A percentile compares a stretch with the other conserved stretches of the same genome.
These are phyloP conservation scores for Vulpes lagopus DNA, from an alignment of 2,113 vertebrate genomes.

Conservation along the genomic window DNA sequence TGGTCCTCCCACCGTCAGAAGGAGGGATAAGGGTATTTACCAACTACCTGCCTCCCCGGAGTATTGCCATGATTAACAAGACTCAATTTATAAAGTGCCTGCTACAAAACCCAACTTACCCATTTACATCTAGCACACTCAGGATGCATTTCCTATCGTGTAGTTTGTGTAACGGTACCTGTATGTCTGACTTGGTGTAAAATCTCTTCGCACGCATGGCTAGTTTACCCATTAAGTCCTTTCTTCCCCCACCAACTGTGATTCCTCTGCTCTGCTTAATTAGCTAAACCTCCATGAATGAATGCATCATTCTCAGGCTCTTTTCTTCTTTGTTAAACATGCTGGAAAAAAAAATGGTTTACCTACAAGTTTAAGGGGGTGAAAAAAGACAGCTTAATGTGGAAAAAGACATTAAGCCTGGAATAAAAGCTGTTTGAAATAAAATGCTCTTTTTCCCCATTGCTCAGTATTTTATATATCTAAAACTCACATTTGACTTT, in stretches of 20 bases:
- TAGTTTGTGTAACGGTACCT: accelerated
- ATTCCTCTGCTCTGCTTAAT: conserved; percentile 4
- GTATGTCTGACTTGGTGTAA: neutral
- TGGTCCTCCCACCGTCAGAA: neutral
- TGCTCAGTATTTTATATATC: neutral
- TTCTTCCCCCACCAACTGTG: neutral
- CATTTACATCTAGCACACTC: neutral
- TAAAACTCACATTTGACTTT: neutral
- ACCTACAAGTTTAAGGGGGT: neutral
- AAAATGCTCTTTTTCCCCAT: neutral
- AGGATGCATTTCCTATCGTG: neutral
- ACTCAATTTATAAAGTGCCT: neutral
- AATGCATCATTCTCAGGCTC: neutral
- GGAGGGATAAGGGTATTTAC: neutral
- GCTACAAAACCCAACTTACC: neutral
- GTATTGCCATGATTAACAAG: conserved; percentile 2
- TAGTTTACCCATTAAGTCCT: neutral
- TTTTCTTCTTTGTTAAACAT: conserved; percentile 34
- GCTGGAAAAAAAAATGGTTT: conserved; percentile 41
- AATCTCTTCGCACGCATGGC: neutral
- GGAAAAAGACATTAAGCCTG: neutral
- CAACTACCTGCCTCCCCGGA: neutral
- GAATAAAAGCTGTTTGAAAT: conserved; percentile 18
- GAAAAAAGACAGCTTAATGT: neutral
- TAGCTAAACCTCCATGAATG: neutral